phyloP scores from a whole-genome alignment of 1,140 invertebrate species.

The Procambarus clarkii region DNA sequence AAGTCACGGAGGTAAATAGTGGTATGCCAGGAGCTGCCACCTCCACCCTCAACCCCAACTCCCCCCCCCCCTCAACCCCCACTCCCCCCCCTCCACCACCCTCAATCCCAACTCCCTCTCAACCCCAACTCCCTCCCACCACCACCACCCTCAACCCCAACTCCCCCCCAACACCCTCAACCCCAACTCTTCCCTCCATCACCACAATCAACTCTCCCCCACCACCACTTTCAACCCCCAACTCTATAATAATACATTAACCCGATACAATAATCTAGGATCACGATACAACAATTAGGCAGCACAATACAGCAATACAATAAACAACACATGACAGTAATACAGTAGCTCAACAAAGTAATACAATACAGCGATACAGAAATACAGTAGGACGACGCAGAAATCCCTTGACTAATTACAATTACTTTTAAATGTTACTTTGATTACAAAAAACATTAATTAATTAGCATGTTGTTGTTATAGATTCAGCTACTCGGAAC shows the following conservation, averaged over 20 bases:
- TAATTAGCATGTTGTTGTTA: too few species aligned
- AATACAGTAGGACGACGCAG: too few species aligned
- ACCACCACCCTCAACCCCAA: background rate
- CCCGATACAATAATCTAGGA: background rate
- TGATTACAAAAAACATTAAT: too few species aligned
- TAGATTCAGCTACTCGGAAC: too few species aligned
- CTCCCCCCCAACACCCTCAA: background rate
- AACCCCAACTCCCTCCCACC: background rate
- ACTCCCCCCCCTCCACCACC: background rate
- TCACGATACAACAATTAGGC: background rate
- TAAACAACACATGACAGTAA: too few species aligned
- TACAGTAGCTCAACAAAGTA: too few species aligned
- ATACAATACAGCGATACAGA: too few species aligned
- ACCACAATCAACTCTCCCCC: background rate
- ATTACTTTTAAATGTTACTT: too few species aligned
- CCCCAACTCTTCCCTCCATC: background rate
- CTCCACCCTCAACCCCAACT: background rate
- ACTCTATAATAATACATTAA: background rate
- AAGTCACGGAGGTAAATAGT: conserved; percentile 1
- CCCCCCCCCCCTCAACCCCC: background rate
- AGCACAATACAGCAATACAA: too few species aligned
- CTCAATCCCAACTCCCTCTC: background rate
- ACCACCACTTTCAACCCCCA: background rate
- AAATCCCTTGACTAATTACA: too few species aligned
- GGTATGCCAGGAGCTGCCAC: background rate